phyloP scores from a whole-genome alignment of 2,113 vertebrate genomes.

The Prolemur simus region DNA sequence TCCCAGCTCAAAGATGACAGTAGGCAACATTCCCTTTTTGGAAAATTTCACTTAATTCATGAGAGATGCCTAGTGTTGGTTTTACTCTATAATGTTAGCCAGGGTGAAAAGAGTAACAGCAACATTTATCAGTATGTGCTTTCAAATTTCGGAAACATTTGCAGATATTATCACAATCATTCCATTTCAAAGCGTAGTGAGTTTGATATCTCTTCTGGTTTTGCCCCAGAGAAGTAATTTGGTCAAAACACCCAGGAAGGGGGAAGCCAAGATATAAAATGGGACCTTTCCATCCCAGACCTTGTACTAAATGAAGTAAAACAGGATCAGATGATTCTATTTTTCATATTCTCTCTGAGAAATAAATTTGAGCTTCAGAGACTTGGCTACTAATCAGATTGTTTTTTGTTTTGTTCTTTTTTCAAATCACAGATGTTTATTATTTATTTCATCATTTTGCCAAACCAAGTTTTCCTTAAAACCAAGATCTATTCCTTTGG shows the following conservation, averaged over 20 bases:
- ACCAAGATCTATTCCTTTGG: neutral
- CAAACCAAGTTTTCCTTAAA: slow-evolving; percentile 42
- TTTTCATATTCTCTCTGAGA: neutral
- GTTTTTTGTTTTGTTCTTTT: slow-evolving; percentile 3
- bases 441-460: slow-evolving; percentile 61
- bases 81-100: neutral
- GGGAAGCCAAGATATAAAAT: neutral
- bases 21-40: neutral
- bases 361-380: slow-evolving; percentile 23
- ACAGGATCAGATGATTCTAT: neutral
- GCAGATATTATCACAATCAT: too few relatives aligned
- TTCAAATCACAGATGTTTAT: slow-evolving; percentile 65
- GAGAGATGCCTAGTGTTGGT: neutral
- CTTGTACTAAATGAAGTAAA: neutral
- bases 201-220: neutral
- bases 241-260: neutral
- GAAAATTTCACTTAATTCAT: neutral
- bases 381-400: slow-evolving; percentile 18
- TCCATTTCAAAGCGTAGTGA: neutral
- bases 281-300: neutral
- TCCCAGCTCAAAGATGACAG: neutral
- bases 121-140: neutral
- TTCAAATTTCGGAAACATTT: neutral
- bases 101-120: neutral
- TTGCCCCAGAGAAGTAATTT: neutral